Base-by-base conservation (phyloP, 2,797 vertebrate genomes). In the Cephalopachus bancanus region DNA sequence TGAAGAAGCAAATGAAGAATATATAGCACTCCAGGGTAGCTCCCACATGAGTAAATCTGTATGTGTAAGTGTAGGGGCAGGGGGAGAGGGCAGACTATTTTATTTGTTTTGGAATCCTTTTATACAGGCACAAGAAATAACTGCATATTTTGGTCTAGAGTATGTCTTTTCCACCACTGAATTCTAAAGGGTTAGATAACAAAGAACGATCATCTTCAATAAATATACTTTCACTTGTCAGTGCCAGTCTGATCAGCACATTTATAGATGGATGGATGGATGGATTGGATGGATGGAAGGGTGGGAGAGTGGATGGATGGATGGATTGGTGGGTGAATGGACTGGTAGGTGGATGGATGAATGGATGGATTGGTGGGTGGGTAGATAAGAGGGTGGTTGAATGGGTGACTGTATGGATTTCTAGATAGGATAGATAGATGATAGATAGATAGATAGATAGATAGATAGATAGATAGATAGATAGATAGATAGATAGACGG, bases 351-450 rank as follows among this genome's bases (percentile, higher is more conserved):
- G 6, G 20, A 6, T 44, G 11, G 37, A 12, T 71, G 69, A n/a
- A 71, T 71, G 14, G 65, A 7, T 60, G 10, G 10, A 26, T 75
- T 1, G 16, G 1, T 57, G 53, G 53, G 0, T 57, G 10, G 53
- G 1, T 59, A 10, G 10, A 4, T 55, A 2, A 17, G 8, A 33
- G n/a, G 8, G 3, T 30, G 10, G 24, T 2, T 33, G 1, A 3
- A 3, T 55, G 10, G 1, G 24, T 51, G 24, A 44, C 44, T 44
- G 44, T 44, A 44, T 44, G 44, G 44, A 44, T 44, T 44, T 44
- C 44, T 7, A 44, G 44, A 44, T 44, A 44, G 44, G 72, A 49
- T 53, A 8, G 44, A 1, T 69, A 37, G 30, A 14, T 20, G 65
- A 24, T 72, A n/a, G 69, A 22, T 72, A 1, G 20, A 22, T 75